Conservation (phyloP, 1,140 invertebrate species). For the Drosophila sp. region DNA sequence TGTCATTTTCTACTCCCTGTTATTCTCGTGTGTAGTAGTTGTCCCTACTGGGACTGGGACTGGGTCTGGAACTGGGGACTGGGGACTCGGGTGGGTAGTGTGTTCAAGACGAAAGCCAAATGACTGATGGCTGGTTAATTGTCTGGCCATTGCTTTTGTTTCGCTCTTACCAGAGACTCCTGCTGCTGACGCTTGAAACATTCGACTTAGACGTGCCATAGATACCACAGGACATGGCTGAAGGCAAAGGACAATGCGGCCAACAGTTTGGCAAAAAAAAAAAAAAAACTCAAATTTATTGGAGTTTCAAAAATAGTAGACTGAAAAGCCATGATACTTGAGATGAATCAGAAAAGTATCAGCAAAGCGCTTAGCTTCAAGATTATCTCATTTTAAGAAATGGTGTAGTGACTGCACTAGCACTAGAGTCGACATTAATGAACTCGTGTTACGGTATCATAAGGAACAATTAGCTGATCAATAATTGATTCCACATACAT, state of each 20-base stretch:
- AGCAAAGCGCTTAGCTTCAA: too few relatives aligned
- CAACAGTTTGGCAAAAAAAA: slow-evolving; percentile 22
- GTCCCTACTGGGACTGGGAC: too few relatives aligned
- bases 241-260: slow-evolving; percentile 25
- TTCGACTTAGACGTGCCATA: slow-evolving; percentile 71
- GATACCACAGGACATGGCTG: slow-evolving; percentile 44
- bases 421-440: too few relatives aligned
- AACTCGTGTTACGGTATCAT: too few relatives aligned
- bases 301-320: neutral
- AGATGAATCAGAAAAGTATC: too few relatives aligned
- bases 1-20: too few relatives aligned
- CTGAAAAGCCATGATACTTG: too few relatives aligned
- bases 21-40: too few relatives aligned
- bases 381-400: too few relatives aligned
- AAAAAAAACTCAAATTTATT: slow-evolving; percentile 5
- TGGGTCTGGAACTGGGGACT: too few relatives aligned
- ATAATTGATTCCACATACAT: neutral
- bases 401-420: too few relatives aligned
- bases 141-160: slow-evolving; percentile 77
- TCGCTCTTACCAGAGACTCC: slow-evolving; percentile 32
- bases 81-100: slow-evolving; percentile 25
- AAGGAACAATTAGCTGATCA: neutral
- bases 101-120: slow-evolving; percentile 63
- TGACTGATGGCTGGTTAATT: slow-evolving; percentile 81
- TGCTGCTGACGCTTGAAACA: slow-evolving; percentile 74